Conservation (phyloP, 2,888 invertebrate genomes). For the Opisthograptis luteolata region DNA sequence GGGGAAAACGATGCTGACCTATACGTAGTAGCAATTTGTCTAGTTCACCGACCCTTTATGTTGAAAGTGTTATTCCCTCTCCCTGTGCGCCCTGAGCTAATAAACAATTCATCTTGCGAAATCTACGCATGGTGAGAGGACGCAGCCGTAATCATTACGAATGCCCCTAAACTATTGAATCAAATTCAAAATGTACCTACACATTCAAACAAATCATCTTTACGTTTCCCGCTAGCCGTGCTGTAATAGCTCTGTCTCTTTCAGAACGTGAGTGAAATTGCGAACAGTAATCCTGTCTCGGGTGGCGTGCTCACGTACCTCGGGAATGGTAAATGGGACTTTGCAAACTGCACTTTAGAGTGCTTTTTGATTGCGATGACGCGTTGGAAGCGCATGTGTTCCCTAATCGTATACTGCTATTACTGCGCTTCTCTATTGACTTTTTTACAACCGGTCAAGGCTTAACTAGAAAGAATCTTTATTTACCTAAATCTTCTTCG, state of each 20-base stretch:
- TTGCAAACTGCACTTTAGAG: slow-evolving; percentile 60
- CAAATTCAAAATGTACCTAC: slow-evolving; percentile 54
- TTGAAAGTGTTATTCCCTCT: slow-evolving; percentile 52
- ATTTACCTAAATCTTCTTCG: no score
- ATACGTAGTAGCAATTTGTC: slow-evolving; percentile 65
- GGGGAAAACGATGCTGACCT: slow-evolving; percentile 54
- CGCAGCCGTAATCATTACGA: slow-evolving; percentile 53
- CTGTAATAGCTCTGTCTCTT: slow-evolving; percentile 58
- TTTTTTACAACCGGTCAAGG: slow-evolving; percentile 49
- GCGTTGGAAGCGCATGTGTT: slow-evolving; percentile 55
- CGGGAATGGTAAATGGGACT: slow-evolving; percentile 58
- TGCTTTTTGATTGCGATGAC: slow-evolving; percentile 57
- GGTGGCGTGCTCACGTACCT: slow-evolving; percentile 47
- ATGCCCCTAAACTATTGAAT: slow-evolving; percentile 60
- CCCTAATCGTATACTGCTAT: slow-evolving; percentile 55
- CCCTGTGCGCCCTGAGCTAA: slow-evolving; percentile 48
- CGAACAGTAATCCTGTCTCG: slow-evolving; percentile 59
- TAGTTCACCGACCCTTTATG: slow-evolving; percentile 68
- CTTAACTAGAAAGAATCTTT: slow-evolving; percentile 2
- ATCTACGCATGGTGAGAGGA: slow-evolving; percentile 54
- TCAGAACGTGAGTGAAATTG: slow-evolving; percentile 59
- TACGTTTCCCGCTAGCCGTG: slow-evolving; percentile 50
- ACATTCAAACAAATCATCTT: slow-evolving; percentile 58
- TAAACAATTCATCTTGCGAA: slow-evolving; percentile 68
- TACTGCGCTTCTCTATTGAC: slow-evolving; percentile 52